These are phyloP conservation scores for Tapirus indicus DNA, from an alignment of 2,797 vertebrate species.

Conservation along the genomic window DNA sequence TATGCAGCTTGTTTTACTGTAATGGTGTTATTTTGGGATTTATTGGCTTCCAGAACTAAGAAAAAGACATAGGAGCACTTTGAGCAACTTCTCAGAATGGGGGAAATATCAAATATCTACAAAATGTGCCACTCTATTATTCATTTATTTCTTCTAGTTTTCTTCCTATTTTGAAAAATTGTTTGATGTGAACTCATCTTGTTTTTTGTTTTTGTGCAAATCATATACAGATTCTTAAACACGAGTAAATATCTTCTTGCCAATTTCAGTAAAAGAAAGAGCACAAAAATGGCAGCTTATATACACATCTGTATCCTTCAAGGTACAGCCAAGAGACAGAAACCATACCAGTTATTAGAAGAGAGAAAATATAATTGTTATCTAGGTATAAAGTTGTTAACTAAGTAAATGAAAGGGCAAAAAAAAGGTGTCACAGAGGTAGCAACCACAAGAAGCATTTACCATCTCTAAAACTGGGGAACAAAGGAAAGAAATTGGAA, in stretches of 20 bases:
- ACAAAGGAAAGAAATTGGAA: constrained; percentile 1
- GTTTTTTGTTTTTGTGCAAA: constrained; percentile 56
- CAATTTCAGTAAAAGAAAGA: constrained; percentile 66
- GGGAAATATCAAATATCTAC: constrained; percentile 50
- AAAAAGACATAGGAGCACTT: constrained; percentile 75
- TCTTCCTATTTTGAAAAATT: constrained; percentile 68
- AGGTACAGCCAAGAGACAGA: neutral
- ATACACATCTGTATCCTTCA: constrained; percentile 15
- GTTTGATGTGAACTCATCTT: constrained; percentile 47
- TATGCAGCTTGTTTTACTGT: constrained; percentile 84
- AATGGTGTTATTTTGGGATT: constrained; percentile 85
- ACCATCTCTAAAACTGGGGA: neutral
- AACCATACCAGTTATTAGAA: neutral
- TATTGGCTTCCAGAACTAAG: constrained; percentile 83
- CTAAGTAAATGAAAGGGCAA: neutral
- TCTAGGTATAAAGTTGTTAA: constrained; percentile 20
- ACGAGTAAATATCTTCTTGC: constrained; percentile 63
- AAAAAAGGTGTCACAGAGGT: neutral
- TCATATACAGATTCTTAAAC: constrained; percentile 55
- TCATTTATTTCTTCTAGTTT: constrained; percentile 59
- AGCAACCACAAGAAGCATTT: neutral
- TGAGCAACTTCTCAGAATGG: constrained; percentile 65
- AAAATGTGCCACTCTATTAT: neutral
- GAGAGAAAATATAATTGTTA: constrained; percentile 20
- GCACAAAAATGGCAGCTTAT: constrained; percentile 35